Conservation (phyloP, 2,888 invertebrate species). For the Clunio marinus region DNA sequence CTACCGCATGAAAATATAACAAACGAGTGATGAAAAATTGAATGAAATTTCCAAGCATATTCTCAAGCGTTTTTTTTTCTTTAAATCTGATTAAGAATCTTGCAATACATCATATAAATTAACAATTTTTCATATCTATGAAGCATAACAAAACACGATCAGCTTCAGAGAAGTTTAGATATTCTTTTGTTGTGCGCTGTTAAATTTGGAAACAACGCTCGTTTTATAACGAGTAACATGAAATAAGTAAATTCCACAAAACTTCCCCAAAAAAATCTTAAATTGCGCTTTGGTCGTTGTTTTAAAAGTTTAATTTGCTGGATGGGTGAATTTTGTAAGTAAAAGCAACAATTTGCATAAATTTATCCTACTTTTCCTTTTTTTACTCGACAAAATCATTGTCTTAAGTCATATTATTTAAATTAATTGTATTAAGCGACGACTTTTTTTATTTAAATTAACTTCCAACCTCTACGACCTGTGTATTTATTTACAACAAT, state of each 20-base stretch:
- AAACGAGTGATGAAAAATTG: not conserved
- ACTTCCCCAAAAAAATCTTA: too few relatives aligned
- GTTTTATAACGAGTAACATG: too few relatives aligned
- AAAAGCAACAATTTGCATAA: constrained; percentile 39
- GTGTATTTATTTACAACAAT: constrained; percentile 23
- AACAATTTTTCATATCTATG: constrained; percentile 30
- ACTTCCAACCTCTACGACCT: constrained; percentile 31
- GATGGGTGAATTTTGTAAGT: constrained; percentile 34
- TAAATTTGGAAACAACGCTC: too few relatives aligned
- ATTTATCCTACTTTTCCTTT: not conserved
- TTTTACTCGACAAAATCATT: constrained; percentile 4
- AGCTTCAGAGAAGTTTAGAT: not conserved
- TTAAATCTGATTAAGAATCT: constrained; percentile 6
- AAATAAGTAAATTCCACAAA: too few relatives aligned
- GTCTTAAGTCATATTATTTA: constrained; percentile 20
- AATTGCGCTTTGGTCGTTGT: not conserved
- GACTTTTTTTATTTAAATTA: constrained; percentile 38
- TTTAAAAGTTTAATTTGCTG: constrained; percentile 36
- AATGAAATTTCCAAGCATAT: not conserved
- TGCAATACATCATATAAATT: constrained; percentile 36
- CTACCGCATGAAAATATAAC: constrained; percentile 9
- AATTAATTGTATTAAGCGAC: too few relatives aligned
- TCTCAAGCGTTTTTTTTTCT: not conserved
- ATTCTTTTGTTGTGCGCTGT: too few relatives aligned
- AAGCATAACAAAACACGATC: constrained; percentile 14